Conservation (phyloP, 2,888 invertebrate species). For the Congeria kusceri region DNA sequence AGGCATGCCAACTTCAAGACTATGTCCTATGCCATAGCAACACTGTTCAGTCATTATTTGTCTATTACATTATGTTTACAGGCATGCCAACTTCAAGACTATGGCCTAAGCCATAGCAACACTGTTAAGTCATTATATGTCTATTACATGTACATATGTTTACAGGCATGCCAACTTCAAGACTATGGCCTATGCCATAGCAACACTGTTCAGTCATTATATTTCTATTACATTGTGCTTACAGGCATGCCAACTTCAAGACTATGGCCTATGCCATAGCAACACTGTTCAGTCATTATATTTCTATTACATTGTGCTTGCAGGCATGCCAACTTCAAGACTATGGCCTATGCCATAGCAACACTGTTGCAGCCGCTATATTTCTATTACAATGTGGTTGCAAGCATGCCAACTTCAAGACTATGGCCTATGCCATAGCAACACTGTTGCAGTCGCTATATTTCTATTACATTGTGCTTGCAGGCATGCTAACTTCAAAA, state of each 20-base stretch:
- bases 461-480: too few relatives aligned
- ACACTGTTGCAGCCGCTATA: too few relatives aligned
- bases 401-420: conserved; percentile 99
- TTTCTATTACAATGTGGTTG: too few relatives aligned
- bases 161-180: conserved; percentile 98
- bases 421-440: conserved; percentile 98
- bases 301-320: too few relatives aligned
- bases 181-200: conserved; percentile 98
- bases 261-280: conserved; percentile 99
- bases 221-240: too few relatives aligned
- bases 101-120: conserved; percentile 99
- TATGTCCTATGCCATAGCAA: conserved; percentile 98
- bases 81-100: conserved; percentile 99
- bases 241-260: conserved; percentile 98
- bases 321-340: conserved; percentile 99
- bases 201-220: too few relatives aligned
- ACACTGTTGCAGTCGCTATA: too few relatives aligned
- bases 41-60: too few relatives aligned
- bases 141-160: too few relatives aligned
- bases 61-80: too few relatives aligned
- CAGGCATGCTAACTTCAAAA: conserved; percentile 99
- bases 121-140: too few relatives aligned
- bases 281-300: too few relatives aligned
- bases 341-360: conserved; percentile 98
- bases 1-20: conserved; percentile 99